Evolutionary conservation across 2,888 invertebrate genomes (phyloP), one percentile per base, ranked within the genome.

Genomic region (Hipparchia sbordonii): DNA sequence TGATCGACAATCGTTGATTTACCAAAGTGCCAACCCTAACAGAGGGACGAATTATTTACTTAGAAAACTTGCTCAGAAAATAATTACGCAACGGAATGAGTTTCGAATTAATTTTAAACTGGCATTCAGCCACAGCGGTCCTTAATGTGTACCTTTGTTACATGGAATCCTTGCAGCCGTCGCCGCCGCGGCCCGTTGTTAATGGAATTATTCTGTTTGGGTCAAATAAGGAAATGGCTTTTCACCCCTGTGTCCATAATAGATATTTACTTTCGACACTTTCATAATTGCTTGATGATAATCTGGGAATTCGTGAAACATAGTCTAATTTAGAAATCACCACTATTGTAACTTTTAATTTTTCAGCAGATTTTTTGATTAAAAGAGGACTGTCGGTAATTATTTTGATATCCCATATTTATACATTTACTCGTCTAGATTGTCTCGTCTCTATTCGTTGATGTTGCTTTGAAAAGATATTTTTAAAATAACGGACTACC

Each of bases 41-140:
- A 52, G 52, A 67, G 72, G 70, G 65, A 67, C 70, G 74, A 79
- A 78, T 78, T 74, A 74, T 74, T 74, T 74, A 76, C 71, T 71
- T 70, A 71, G 67, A 61, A 74, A 74, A 76, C 71, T 76, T 70
- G 46, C 70, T 74, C 72, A 67, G 76, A 76, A 80, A 79, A 81
- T 79, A 82, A 82, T 81, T 80, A 81, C 79, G 75, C 73, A 76
- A 75, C 76, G 72, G 77, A 80, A 82, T 77, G 78, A 79, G 80
- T 77, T 78, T 76, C 67, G 72, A 80, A 81, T 80, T 81, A 78
- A 81, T 80, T 79, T 79, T 76, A 77, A 78, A 78, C 77, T 74
- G 68, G 72, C 73, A 74, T 79, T 78, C 79, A 76, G 77, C 78
- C 75, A 67, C 74, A 68, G 63, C 56, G 61, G 72, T 73, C 74